Base-by-base conservation (phyloP, 2,888 invertebrate genomes). In the Pegoplata infirma region DNA sequence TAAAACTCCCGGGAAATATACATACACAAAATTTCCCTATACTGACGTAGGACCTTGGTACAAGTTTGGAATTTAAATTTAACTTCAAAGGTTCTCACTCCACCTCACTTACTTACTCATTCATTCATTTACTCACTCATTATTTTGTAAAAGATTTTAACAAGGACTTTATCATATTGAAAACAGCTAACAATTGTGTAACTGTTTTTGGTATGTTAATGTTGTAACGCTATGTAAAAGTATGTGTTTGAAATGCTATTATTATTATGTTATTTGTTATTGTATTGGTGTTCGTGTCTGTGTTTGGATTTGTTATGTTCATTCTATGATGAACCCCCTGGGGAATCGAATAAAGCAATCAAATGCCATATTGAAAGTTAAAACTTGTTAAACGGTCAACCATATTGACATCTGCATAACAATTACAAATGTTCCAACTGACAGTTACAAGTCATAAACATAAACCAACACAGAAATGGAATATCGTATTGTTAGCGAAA, bases 341-440 rank as follows among this genome's bases (percentile, higher is more conserved):
- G 49, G 66, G 47, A 56, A 8, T 55, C 17, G 28, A 55, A 28
- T 12, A 16, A 55, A 55, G 25, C 40, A 68, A 68, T 68, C 67
- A 68, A 55, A 49, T 56, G 40, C 28, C 40, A 63, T 61, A 49
- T 55, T 67, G 23, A 49, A 67, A 68, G 40, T 40, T 56, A 55
- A 61, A 63, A 68, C 40, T 68, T 75, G 68, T 68, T 55, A 68
- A 75, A 68, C 61, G 47, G 28, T 49, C 61, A 68, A 56, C 16
- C 21, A 7, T 68, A 75, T 68, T 75, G 75, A 75, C 68, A 49
- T 40, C 14, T 40, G 46, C 75, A 68, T 40, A 63, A 68, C 61
- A 75, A 68, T 75, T 75, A 75, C 68, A 75, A 47, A 21, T 75
- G 68, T 63, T 55, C 19, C 61, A 47, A 19, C n/a, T 75, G 68